Percentiles rank a stretch among this genome's conserved stretches.
These are phyloP conservation scores for Avahi laniger DNA, from an alignment of 2,797 vertebrate species.

Conservation along the genomic window DNA sequence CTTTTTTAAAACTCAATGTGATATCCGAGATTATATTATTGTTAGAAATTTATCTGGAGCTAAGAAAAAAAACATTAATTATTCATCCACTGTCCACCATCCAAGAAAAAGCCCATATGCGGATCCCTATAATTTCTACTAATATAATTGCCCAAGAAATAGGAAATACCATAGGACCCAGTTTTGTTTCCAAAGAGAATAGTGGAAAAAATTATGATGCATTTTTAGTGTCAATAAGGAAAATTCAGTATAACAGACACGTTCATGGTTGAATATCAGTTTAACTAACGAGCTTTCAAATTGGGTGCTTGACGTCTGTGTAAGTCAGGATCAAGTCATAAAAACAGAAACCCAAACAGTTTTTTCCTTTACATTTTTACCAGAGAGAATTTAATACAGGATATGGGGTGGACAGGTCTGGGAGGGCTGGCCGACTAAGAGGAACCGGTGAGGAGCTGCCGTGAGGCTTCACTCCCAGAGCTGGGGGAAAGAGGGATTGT, in stretches of 20 bases:
- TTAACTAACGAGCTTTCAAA: neutral
- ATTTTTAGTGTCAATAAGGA: neutral
- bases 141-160: neutral
- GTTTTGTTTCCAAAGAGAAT: neutral
- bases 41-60: neutral
- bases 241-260: neutral
- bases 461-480: fast-evolving
- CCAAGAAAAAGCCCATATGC: neutral
- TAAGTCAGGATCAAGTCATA: neutral
- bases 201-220: neutral
- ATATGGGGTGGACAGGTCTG: neutral
- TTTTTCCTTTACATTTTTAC: neutral
- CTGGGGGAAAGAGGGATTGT: no score
- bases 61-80: neutral
- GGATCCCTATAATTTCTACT: neutral
- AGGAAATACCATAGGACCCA: neutral
- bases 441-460: neutral
- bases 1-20: neutral
- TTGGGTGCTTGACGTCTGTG: neutral
- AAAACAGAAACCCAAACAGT: neutral
- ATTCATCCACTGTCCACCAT: neutral
- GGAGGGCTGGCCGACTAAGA: neutral
- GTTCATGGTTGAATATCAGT: neutral
- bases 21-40: neutral
- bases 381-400: neutral